phyloP scores from a whole-genome alignment of 2,113 vertebrate genomes.

The Leptodactylus fuscus region DNA sequence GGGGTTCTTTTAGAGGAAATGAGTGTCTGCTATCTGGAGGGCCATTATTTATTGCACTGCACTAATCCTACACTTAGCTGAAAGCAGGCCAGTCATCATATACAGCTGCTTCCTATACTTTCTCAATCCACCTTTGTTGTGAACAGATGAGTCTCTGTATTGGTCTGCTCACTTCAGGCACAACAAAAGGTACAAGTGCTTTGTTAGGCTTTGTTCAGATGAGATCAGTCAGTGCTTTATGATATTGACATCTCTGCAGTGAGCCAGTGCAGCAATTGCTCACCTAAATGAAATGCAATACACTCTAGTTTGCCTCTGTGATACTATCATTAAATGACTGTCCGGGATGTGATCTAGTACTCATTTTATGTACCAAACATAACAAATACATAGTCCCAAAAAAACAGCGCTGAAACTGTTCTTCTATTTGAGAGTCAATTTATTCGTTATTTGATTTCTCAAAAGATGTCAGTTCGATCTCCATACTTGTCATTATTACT shows the following conservation, averaged over 20 bases:
- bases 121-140: conserved; percentile 44
- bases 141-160: conserved; percentile 49
- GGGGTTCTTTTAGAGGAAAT: conserved; percentile 58
- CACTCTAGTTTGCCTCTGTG: conserved; percentile 2
- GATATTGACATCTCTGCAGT: conserved; percentile 44
- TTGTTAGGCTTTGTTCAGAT: conserved; percentile 41
- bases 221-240: conserved; percentile 49
- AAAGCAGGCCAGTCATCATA: conserved; percentile 28
- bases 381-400: neutral
- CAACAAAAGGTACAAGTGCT: conserved; percentile 42
- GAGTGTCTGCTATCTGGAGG: conserved; percentile 55
- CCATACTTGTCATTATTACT: too few relatives aligned
- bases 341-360: conserved; percentile 9
- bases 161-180: conserved; percentile 31
- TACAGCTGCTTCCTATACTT: conserved; percentile 51
- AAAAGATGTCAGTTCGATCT: neutral
- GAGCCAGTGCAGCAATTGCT: conserved; percentile 16
- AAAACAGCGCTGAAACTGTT: neutral
- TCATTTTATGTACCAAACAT: conserved; percentile 14
- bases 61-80: conserved; percentile 39
- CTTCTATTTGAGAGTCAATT: neutral
- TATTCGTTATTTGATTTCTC: neutral
- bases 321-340: conserved; percentile 29
- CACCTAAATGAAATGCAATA: conserved; percentile 49
- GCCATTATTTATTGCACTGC: conserved; percentile 42